Percentiles rank a stretch among this genome's conserved stretches.
Evolutionary conservation across 2,113 vertebrate species (phyloP).

Genomic region (Neopipo cinnamomea): DNA sequence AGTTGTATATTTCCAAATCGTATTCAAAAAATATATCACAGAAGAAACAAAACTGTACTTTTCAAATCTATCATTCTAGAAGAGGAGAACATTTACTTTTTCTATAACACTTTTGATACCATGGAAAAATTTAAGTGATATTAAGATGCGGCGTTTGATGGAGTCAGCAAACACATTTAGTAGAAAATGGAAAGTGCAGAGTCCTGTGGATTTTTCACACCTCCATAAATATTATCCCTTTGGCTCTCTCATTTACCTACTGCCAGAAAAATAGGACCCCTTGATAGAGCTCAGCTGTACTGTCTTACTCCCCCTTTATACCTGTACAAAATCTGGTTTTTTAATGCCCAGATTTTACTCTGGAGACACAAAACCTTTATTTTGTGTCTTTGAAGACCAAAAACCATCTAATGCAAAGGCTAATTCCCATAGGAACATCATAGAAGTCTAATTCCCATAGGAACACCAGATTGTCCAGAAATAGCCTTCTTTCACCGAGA

Average conservation of each 20-base stretch:
- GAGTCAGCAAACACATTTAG: not conserved
- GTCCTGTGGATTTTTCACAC: not conserved
- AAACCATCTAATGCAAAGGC: not conserved
- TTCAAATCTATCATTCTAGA: not conserved
- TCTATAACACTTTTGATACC: not conserved
- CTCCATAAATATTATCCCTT: not conserved
- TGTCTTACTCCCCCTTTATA: not conserved
- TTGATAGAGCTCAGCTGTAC: not conserved
- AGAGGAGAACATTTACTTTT: not conserved
- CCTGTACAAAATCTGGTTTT: not conserved
- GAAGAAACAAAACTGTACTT: not conserved
- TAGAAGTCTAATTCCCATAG: not conserved
- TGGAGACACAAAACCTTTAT: not conserved
- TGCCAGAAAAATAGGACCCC: not conserved
- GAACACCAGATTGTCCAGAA: not conserved
- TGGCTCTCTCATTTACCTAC: not conserved
- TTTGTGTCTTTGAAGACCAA: not conserved
- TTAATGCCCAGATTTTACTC: not conserved
- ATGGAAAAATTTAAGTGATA: not conserved
- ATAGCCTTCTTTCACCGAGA: not conserved
- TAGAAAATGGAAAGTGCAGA: not conserved
- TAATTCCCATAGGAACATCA: not conserved
- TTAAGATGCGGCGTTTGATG: not conserved
- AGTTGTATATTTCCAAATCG: not conserved
- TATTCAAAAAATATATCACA: not conserved